Evolutionary conservation across 23 tunicate species (phyloP).

Genomic region (Trididemnum miniatum): DNA sequence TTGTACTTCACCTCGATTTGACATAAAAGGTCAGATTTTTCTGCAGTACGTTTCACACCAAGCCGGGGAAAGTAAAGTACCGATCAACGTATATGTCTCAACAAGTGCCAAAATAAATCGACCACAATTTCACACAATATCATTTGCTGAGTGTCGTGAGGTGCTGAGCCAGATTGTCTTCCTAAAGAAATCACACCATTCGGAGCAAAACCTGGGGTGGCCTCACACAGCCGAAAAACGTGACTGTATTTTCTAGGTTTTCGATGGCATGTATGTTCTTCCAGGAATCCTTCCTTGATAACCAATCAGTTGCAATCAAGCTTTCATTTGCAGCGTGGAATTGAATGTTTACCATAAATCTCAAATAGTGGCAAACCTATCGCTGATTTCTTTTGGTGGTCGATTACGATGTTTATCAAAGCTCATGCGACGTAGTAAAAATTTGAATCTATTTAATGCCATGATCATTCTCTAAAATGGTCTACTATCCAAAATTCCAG

Average conservation of each 20-base stretch:
- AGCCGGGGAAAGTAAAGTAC: neutral
- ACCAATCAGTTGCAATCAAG: neutral
- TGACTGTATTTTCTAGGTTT: slow-evolving; percentile 2
- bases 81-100: neutral
- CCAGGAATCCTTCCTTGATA: neutral
- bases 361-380: slow-evolving; percentile 10
- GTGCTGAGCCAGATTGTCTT: neutral
- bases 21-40: slow-evolving; percentile 1
- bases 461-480: neutral
- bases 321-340: neutral
- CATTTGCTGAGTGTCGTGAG: neutral
- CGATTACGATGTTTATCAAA: neutral
- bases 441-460: slow-evolving; percentile 10
- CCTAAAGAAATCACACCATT: neutral
- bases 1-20: neutral
- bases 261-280: slow-evolving; percentile 3
- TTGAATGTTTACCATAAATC: neutral
- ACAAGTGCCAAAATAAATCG: neutral
- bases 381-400: neutral
- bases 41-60: neutral
- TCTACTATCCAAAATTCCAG: neutral
- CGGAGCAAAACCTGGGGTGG: slow-evolving; percentile 10
- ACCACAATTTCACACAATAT: neutral
- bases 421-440: neutral
- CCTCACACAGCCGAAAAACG: neutral